A percentile compares a stretch with the other conserved stretches of the same genome.
These are phyloP conservation scores for Megalurothrips usitatus DNA, from an alignment of 2,888 invertebrate genomes.

Conservation along the genomic window DNA sequence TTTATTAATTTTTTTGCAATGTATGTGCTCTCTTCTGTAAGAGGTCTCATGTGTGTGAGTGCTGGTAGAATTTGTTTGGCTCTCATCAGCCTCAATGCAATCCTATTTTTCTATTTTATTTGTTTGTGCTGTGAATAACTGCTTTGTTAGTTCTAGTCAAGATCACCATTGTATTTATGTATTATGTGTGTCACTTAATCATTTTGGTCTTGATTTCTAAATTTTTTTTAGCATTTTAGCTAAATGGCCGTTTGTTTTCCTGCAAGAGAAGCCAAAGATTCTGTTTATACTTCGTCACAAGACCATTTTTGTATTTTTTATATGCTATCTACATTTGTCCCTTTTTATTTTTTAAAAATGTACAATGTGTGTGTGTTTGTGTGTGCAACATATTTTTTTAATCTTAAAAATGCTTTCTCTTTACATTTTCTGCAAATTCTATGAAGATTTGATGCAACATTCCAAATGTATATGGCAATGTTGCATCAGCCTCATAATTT, in stretches of 20 bases:
- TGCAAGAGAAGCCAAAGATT: background rate
- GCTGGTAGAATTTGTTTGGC: background rate
- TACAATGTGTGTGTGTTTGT: background rate
- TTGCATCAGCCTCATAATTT: no score
- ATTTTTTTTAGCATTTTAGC: background rate
- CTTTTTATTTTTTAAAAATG: background rate
- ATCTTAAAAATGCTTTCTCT: background rate
- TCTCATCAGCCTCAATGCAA: background rate
- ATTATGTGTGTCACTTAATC: background rate
- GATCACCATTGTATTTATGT: background rate
- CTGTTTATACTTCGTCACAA: background rate
- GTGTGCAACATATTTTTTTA: background rate
- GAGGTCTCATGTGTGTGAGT: background rate
- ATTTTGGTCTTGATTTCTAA: background rate
- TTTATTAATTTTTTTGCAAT: background rate
- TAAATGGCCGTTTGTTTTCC: background rate
- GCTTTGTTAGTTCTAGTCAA: slow-evolving; percentile 3
- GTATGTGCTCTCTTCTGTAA: background rate
- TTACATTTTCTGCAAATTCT: no score
- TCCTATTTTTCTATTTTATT: background rate
- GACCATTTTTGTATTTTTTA: background rate
- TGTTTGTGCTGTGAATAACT: background rate
- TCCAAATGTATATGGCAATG: no score
- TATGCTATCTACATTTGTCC: background rate
- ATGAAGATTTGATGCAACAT: no score